Evolutionary conservation across 1,140 invertebrate species (phyloP).

Genomic region (Caenorhabditis inopinata): DNA sequence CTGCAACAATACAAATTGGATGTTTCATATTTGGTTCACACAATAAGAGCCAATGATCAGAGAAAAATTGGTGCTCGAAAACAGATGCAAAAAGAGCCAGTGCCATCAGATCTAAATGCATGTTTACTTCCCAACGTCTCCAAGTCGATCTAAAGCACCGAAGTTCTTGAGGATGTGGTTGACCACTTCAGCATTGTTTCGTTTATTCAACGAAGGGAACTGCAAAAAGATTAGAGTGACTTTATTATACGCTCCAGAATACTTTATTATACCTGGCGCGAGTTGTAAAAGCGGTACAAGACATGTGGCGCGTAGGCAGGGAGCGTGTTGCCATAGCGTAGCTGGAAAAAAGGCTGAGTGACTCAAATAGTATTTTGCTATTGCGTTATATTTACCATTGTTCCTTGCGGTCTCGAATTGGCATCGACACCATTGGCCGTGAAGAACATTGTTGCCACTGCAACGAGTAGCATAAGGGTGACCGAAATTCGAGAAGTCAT

Average conservation of each 20-base stretch:
- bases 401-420: background rate
- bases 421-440: slow-evolving; percentile 7
- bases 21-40: too few species aligned
- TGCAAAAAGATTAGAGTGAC: background rate
- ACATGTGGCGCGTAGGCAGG: slow-evolving; percentile 14
- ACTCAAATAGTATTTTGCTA: too few species aligned
- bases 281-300: slow-evolving; percentile 13
- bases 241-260: too few species aligned
- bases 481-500: slow-evolving; percentile 26
- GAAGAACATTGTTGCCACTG: background rate
- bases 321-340: background rate
- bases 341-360: background rate
- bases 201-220: slow-evolving; percentile 26
- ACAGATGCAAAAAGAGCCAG: background rate
- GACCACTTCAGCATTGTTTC: slow-evolving; percentile 52
- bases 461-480: slow-evolving; percentile 2
- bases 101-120: background rate
- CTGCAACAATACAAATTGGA: too few species aligned
- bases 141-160: slow-evolving; percentile 47
- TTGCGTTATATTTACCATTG: background rate
- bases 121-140: slow-evolving; percentile 51
- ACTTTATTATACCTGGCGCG: background rate
- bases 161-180: slow-evolving; percentile 52
- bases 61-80: background rate
- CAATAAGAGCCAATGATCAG: too few species aligned